Percentiles rank a stretch among this genome's conserved stretches.
phyloP scores from a whole-genome alignment of 2,888 invertebrate species.

The Amphipoea lucens region DNA sequence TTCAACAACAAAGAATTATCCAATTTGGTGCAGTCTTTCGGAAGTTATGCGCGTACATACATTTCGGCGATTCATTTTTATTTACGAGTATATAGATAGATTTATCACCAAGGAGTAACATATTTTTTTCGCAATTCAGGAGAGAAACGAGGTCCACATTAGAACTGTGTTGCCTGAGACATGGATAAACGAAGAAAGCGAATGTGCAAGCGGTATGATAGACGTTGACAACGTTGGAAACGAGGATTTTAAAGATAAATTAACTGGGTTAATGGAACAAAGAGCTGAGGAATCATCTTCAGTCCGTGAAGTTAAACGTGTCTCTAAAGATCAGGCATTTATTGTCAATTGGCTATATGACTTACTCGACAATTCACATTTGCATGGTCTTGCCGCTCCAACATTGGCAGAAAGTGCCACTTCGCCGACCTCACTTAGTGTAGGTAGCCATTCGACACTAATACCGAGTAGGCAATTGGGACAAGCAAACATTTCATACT shows the following conservation, averaged over 20 bases:
- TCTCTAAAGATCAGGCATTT: slow-evolving; percentile 71
- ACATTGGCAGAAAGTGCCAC: background rate
- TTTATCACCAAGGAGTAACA: too few species aligned
- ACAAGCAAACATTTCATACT: background rate
- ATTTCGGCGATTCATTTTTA: too few species aligned
- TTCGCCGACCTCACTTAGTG: background rate
- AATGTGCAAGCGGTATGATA: slow-evolving; percentile 8
- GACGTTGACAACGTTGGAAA: background rate
- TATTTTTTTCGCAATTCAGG: slow-evolving; percentile 67
- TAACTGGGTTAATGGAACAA: background rate
- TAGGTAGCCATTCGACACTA: background rate
- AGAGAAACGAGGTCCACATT: slow-evolving; percentile 80
- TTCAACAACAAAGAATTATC: too few species aligned
- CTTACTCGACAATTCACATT: slow-evolving; percentile 69
- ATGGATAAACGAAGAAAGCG: slow-evolving; percentile 54
- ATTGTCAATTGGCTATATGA: slow-evolving; percentile 76
- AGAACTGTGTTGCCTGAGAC: slow-evolving; percentile 79
- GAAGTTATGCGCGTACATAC: too few species aligned
- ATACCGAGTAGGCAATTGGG: slow-evolving; percentile 36
- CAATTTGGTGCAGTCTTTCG: too few species aligned
- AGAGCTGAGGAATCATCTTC: slow-evolving; percentile 32
- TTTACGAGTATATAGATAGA: too few species aligned
- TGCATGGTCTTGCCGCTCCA: slow-evolving; percentile 4
- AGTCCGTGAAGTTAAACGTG: slow-evolving; percentile 32
- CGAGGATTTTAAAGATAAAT: background rate